Conservation (phyloP, 2,888 invertebrate species). For the Eremobia ochroleuca region DNA sequence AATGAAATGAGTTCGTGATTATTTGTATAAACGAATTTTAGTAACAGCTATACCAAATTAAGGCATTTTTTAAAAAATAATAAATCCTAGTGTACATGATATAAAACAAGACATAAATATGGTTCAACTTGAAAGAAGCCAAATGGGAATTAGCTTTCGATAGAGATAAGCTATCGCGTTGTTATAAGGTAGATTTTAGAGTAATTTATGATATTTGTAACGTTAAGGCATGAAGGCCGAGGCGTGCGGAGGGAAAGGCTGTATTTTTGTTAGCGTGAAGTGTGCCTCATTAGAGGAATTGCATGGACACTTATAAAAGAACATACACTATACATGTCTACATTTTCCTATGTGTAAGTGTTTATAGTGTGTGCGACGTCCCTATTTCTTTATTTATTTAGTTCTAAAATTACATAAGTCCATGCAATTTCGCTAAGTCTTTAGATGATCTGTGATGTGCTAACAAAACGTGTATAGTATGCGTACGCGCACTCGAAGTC, state of each 20-base stretch:
- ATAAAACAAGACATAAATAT: slow-evolving; percentile 88
- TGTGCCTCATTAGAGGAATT: slow-evolving; percentile 85
- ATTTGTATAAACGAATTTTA: slow-evolving; percentile 75
- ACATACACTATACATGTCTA: slow-evolving; percentile 5
- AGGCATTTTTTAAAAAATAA: slow-evolving; percentile 78
- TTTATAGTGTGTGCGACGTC: slow-evolving; percentile 2
- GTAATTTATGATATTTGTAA: slow-evolving; percentile 69
- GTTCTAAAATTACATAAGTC: slow-evolving; percentile 61
- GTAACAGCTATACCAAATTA: slow-evolving; percentile 87
- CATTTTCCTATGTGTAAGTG: neutral
- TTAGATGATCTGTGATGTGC: slow-evolving; percentile 87
- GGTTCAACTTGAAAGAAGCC: slow-evolving; percentile 91
- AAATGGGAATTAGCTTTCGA: slow-evolving; percentile 88
- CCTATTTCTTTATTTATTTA: slow-evolving; percentile 58
- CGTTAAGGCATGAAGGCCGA: slow-evolving; percentile 47
- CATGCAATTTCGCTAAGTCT: slow-evolving; percentile 79
- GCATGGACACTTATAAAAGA: slow-evolving; percentile 69
- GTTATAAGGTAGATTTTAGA: slow-evolving; percentile 66
- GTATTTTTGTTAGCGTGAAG: slow-evolving; percentile 84
- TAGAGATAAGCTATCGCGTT: slow-evolving; percentile 73
- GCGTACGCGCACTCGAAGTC: slow-evolving; percentile 71
- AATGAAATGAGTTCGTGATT: slow-evolving; percentile 65
- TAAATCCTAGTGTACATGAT: slow-evolving; percentile 77
- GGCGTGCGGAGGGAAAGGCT: slow-evolving; percentile 76
- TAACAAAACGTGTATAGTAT: slow-evolving; percentile 78